phyloP scores from a whole-genome alignment of 2,888 invertebrate genomes.

The Apeira syringaria region DNA sequence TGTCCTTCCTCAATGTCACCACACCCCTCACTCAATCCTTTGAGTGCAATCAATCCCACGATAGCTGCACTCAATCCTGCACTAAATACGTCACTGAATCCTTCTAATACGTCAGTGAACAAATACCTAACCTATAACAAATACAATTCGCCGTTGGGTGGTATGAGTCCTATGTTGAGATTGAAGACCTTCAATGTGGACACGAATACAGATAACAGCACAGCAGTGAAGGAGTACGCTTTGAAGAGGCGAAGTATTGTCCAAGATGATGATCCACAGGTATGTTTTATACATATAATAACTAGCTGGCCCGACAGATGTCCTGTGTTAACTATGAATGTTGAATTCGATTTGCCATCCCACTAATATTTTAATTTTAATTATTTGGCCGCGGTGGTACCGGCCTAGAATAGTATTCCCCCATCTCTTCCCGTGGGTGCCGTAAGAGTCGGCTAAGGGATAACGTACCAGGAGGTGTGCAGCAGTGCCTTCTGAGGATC shows the following conservation, averaged over 20 bases:
- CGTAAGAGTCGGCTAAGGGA: too few species aligned
- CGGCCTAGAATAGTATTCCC: too few species aligned
- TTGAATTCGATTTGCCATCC: too few species aligned
- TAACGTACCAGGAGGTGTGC: too few species aligned
- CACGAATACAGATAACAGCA: constrained; percentile 65
- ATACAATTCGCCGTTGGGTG: constrained; percentile 63
- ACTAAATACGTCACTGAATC: neutral
- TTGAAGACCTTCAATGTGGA: constrained; percentile 77
- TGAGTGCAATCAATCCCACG: constrained; percentile 2
- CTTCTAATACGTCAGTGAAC: constrained; percentile 42
- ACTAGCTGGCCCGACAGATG: too few species aligned
- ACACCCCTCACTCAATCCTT: constrained; percentile 32
- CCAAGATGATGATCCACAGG: constrained; percentile 74
- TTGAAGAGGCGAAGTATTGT: constrained; percentile 66
- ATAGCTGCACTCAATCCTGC: constrained; percentile 9
- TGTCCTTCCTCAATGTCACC: constrained; percentile 56
- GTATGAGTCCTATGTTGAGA: constrained; percentile 65
- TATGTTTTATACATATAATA: too few species aligned
- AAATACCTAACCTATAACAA: constrained; percentile 76
- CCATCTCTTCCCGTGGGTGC: too few species aligned
- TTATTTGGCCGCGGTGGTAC: too few species aligned
- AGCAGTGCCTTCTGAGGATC: too few species aligned
- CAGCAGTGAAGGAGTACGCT: constrained; percentile 61
- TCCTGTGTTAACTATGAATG: too few species aligned
- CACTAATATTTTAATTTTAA: too few species aligned